Base-by-base conservation (phyloP, 2,113 vertebrate genomes). In the Rhizomys pruinosus region DNA sequence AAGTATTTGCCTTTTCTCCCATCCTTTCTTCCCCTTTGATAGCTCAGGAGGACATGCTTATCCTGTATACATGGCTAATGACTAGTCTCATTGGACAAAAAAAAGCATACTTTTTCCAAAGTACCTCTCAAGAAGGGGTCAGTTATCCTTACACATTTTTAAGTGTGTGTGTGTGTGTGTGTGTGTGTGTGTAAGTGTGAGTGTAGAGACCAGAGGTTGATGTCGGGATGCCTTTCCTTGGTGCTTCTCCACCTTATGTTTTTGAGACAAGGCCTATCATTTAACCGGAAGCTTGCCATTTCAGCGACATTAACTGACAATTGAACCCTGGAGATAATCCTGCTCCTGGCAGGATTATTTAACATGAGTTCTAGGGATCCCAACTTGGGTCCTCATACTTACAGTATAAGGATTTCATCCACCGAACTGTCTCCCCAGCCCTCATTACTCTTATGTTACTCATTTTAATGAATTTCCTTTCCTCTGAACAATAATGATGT, bases 41-140 rank as follows among this genome's bases (percentile, higher is more conserved):
- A 37, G 7, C 69, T 78, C 92, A 76, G 82, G 29, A 91, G 57
- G 72, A 73, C 17, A 78, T 3, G 3, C 92, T 94, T 89, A 93
- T 85, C 52, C 39, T 92, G 84, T 42, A 94, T 87, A 61, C 63
- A 3, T 86, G 59, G 72, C 29, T 79, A 93, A 96, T 89, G 17
- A 2, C 52, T 34, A 86, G 71, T 71, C 76, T 86, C 64, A 89
- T 0, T 64, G 5, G 59, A 88, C 64, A 86, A 95, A 87, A 37
- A 90, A 77, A 88, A 71, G 34, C 11, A 89, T 73, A 29, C 32
- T 86, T 9, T 94, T 55, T 64, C 37, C 66, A 80, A 82, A 82
- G 80, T 47, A 91, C 68, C 61, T 89, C 39, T 66, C 61, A 81
- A 44, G 39, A 90, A 91, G 64, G 81, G 22, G 57, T 66, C 80